Conservation (phyloP, 2,113 vertebrate genomes). For the Vulpes ferrilata region DNA sequence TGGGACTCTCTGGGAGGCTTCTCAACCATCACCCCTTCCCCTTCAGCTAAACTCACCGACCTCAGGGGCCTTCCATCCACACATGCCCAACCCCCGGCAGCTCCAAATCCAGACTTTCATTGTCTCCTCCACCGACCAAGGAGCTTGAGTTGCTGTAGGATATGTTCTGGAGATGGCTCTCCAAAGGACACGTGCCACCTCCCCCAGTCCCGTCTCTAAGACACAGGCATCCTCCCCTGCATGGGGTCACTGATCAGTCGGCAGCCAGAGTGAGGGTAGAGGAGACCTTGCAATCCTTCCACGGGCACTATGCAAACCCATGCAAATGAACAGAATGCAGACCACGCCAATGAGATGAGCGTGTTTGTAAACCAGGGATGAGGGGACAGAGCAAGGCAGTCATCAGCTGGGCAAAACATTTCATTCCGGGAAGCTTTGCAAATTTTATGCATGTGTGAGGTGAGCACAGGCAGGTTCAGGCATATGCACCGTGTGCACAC, state of each 20-base stretch:
- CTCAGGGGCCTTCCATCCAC: not conserved
- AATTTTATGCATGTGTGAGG: not conserved
- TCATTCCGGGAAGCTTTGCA: not conserved
- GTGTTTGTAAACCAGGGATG: not conserved
- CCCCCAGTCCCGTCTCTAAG: not conserved
- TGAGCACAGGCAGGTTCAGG: not conserved
- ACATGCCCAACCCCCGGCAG: not conserved
- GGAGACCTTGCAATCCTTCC: not conserved
- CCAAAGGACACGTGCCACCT: not conserved
- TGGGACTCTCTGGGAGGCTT: not conserved
- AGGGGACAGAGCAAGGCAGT: not conserved
- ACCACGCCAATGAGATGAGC: accelerated
- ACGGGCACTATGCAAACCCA: not conserved
- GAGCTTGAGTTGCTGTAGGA: not conserved
- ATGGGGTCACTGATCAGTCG: not conserved
- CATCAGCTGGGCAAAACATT: not conserved
- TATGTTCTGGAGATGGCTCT: not conserved
- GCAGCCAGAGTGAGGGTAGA: not conserved
- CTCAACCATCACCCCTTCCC: not conserved
- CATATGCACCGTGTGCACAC: accelerated
- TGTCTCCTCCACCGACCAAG: not conserved
- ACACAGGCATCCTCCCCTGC: not conserved
- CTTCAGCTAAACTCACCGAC: not conserved
- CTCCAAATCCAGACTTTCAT: not conserved
- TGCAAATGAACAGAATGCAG: not conserved